phyloP scores from a whole-genome alignment of 2,113 vertebrate species.

The Limnothrissa miodon region DNA sequence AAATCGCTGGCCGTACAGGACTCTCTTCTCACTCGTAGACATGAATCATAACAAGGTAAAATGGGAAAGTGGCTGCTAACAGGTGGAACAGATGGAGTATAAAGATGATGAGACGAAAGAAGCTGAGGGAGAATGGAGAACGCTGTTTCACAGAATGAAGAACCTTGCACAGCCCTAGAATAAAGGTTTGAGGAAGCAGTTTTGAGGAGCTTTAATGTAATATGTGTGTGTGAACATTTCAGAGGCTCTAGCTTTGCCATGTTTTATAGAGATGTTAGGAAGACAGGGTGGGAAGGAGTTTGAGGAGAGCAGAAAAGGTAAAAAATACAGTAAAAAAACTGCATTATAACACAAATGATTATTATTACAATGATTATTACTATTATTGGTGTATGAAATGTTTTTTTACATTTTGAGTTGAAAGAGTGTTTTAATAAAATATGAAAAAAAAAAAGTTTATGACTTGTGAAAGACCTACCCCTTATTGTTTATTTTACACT shows the following conservation, averaged over 20 bases:
- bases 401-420: slow-evolving; percentile 62
- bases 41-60: not conserved
- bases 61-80: not conserved
- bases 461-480: not conserved
- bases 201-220: slow-evolving; percentile 26
- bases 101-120: not conserved
- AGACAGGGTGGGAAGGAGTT: not conserved
- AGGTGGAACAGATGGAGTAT: not conserved
- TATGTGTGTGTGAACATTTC: slow-evolving; percentile 25
- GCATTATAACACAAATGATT: slow-evolving; percentile 46
- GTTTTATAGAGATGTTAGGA: not conserved
- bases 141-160: not conserved
- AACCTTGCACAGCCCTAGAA: slow-evolving; percentile 30
- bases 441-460: slow-evolving; percentile 37
- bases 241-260: not conserved
- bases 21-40: not conserved
- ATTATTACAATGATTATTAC: slow-evolving; percentile 57
- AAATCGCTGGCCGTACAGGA: not conserved
- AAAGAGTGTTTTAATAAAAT: slow-evolving; percentile 73
- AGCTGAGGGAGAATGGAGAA: not conserved
- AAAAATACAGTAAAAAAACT: slow-evolving; percentile 31
- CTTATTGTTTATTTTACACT: not conserved
- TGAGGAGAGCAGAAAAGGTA: slow-evolving; percentile 40
- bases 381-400: slow-evolving; percentile 60
- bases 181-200: slow-evolving; percentile 29